Base-by-base conservation (phyloP, 2,888 invertebrate species). In the Eumacrocentrus americanus region DNA sequence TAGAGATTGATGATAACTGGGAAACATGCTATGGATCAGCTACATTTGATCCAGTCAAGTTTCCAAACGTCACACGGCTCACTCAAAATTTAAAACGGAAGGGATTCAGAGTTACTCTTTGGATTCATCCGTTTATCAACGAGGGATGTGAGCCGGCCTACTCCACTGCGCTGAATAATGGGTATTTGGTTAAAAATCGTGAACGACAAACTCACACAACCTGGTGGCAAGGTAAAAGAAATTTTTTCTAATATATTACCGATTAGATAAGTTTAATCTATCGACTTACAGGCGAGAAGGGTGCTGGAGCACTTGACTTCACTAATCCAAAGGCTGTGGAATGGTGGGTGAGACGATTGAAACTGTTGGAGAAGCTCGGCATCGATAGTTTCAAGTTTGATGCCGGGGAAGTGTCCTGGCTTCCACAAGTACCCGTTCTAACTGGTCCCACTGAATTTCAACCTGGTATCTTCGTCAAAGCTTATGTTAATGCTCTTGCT, bases 1-100 rank as follows among this genome's bases (percentile, higher is more conserved):
- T 92, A 42, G 94, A 94, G 81, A 91, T 96, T 60, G 94, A 95
- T 70, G 95, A 95, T 72, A 86, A 89, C 20, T 95, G 94, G 92
- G 94, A 95, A 78, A 86, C 87, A 7, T 91, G 91, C 73, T 94
- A 94, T 75, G 95, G 95, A 0, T 90, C 92, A 0, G 82, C 91
- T 53, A 85, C 84, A 3, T 92, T 95, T 61, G 85, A 91, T 67
- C 81, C 82, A 18, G 81, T 78, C 5, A 91, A 90, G 74, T 90
- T 94, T 70, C 88, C 89, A 0, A 81, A 91, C 66, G 85, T 92
- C 11, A 85, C 83, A 53, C 77, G 83, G 50, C 82, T 92, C 11
- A 83, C 89, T 0, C 79, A 83, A 29, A 81, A 85, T 44, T 82
- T 94, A 18, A 88, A 90, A 69, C 72, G 79, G 0, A 79, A 87